These are phyloP conservation scores for Podarcis cretensis DNA, from an alignment of 2,113 vertebrate genomes.

Conservation along the genomic window DNA sequence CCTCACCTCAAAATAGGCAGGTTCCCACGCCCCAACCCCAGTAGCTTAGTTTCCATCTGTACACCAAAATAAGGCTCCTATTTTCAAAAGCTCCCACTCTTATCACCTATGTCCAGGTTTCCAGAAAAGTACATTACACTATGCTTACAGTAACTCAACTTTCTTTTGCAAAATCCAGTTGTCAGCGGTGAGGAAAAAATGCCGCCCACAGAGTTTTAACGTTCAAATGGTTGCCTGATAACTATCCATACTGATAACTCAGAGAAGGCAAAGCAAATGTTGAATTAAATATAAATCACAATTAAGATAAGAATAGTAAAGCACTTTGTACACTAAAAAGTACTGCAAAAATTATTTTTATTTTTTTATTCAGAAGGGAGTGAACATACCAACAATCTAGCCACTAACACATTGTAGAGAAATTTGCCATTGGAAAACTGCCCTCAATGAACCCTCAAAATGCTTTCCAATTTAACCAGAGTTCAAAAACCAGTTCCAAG, in stretches of 20 bases:
- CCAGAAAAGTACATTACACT: slow-evolving; percentile 23
- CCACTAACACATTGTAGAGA: background rate
- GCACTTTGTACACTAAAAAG: background rate
- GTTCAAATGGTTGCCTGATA: slow-evolving; percentile 24
- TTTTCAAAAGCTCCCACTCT: slow-evolving; percentile 27
- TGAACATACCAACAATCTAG: background rate
- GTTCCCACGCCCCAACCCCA: background rate
- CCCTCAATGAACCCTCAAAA: background rate
- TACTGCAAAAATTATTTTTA: background rate
- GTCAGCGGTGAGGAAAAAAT: slow-evolving; percentile 21
- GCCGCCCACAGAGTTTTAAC: slow-evolving; percentile 19
- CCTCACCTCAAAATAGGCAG: background rate
- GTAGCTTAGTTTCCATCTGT: slow-evolving; percentile 1
- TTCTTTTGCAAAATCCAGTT: slow-evolving; percentile 26
- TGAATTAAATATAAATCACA: slow-evolving; percentile 16
- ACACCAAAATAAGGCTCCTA: slow-evolving; percentile 16
- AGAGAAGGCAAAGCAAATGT: slow-evolving; percentile 15
- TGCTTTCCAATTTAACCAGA: background rate
- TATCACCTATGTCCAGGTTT: slow-evolving; percentile 35
- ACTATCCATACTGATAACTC: slow-evolving; percentile 16
- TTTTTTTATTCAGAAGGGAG: background rate
- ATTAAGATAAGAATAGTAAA: slow-evolving; percentile 24
- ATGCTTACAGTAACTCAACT: slow-evolving; percentile 27
- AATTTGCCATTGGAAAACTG: too few species aligned
- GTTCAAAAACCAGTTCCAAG: background rate